Evolutionary conservation across 2,797 vertebrate species (phyloP), one percentile per base, ranked within the genome.

Genomic region (Lophius americanus): DNA sequence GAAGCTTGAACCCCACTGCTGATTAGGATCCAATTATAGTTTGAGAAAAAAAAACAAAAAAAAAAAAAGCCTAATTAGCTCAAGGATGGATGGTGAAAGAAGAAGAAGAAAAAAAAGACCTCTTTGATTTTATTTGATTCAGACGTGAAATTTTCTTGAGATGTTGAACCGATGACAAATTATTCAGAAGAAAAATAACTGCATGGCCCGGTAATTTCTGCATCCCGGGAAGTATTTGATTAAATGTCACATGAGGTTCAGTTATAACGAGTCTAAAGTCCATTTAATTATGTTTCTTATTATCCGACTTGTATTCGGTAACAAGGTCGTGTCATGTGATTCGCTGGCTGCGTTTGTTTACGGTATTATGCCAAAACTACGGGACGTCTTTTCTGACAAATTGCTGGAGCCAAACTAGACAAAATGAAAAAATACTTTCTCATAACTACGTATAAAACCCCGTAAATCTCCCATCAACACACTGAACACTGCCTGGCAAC

Each of bases 1-100:
- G 91, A 86, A 90, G 90, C 89, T 88, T 83, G 85, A 91, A 91
- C 85, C 82, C 81, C 59, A 81, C 64, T 87, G 88, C 83, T 90
- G 90, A 93, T 93, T 89, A 85, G 69, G 83, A 93, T 94, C 88
- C 91, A 89, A 90, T 91, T 91, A 90, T 68, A 75, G 73, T 51
- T 70, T 64, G 46, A 79, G 70, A 39, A 60, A 72, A 72, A 63
- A 65, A 56, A 59, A 23, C 4, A 23, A 23, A 12, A 44, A 44
- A 44, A 44, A 44, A 44, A 11, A 12, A 6, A 33, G 36, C 54
- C 39, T 67, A 77, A 87, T 85, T 83, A 84, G 83, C 82, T 88
- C 77, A 57, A 69, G 37, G 56, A 76, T 59, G 73, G 59, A 43
- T 53, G 36, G 58, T 75, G 75, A 49, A n/a, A n/a, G n/a, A n/a